phyloP scores from a whole-genome alignment of 1,140 invertebrate genomes.

The Hyles vespertilio region DNA sequence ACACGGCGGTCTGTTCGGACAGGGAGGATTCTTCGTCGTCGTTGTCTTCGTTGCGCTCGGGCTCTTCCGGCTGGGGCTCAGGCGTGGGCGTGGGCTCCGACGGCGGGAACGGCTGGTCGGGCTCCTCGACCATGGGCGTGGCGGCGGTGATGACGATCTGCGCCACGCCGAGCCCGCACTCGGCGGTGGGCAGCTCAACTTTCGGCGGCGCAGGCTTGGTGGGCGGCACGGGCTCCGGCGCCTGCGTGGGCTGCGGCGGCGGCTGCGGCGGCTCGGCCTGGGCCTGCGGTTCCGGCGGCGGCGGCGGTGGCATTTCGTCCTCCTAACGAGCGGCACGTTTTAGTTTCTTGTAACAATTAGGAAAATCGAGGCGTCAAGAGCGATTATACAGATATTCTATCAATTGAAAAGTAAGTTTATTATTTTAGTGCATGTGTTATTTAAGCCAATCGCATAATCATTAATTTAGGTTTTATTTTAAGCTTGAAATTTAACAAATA shows the following conservation, averaged over 20 bases:
- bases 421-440: too few relatives aligned
- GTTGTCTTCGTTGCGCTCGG: slow-evolving; percentile 43
- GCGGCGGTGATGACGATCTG: slow-evolving; percentile 93
- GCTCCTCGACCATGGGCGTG: slow-evolving; percentile 90
- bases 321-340: slow-evolving; percentile 31
- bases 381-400: too few relatives aligned
- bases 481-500: too few relatives aligned
- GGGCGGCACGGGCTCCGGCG: slow-evolving; percentile 24
- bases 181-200: slow-evolving; percentile 47
- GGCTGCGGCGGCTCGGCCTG: slow-evolving; percentile 42
- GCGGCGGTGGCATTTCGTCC: slow-evolving; percentile 39
- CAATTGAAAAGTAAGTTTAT: too few relatives aligned
- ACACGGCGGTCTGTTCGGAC: slow-evolving; percentile 59
- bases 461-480: too few relatives aligned
- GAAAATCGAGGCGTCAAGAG: too few relatives aligned
- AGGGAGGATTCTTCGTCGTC: slow-evolving; percentile 62
- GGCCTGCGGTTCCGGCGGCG: slow-evolving; percentile 25
- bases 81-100: slow-evolving; percentile 62
- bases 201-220: slow-evolving; percentile 29
- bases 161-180: slow-evolving; percentile 82
- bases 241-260: slow-evolving; percentile 33
- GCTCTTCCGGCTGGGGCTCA: slow-evolving; percentile 23
- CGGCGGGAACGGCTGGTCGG: slow-evolving; percentile 81
- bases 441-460: too few relatives aligned
- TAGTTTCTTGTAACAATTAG: too few relatives aligned